These are phyloP conservation scores for Tetragnatha montana DNA, from an alignment of 2,888 invertebrate genomes.

Conservation along the genomic window DNA sequence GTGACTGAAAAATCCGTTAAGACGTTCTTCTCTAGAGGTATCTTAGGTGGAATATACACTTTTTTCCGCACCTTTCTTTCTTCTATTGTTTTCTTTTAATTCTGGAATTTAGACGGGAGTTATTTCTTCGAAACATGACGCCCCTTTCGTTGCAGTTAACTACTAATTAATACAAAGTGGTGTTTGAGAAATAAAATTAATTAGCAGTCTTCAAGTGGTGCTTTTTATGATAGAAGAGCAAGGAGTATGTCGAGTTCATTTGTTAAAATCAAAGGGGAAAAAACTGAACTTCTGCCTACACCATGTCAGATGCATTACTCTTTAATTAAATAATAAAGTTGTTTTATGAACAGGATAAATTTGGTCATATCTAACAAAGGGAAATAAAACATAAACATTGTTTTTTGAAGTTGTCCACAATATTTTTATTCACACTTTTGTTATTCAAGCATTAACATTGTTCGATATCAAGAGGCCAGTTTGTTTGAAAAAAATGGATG, in stretches of 20 bases:
- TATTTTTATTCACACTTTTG: too few relatives aligned
- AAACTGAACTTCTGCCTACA: not conserved
- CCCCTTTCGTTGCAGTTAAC: not conserved
- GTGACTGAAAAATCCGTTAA: not conserved
- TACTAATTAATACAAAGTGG: not conserved
- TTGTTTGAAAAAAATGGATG: too few relatives aligned
- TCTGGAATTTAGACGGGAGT: not conserved
- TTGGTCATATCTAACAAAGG: not conserved
- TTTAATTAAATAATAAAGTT: not conserved
- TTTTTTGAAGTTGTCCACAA: too few relatives aligned
- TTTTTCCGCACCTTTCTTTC: not conserved
- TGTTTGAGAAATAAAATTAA: not conserved
- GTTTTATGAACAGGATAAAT: not conserved
- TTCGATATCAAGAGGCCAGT: too few relatives aligned
- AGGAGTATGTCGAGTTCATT: not conserved
- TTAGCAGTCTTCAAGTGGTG: not conserved
- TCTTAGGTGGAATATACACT: not conserved
- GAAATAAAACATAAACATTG: not conserved
- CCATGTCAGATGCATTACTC: not conserved
- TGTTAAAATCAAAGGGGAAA: not conserved
- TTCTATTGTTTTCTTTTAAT: not conserved
- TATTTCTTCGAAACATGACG: not conserved
- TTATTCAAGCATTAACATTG: too few relatives aligned
- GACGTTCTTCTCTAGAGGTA: not conserved
- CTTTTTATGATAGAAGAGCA: not conserved